A percentile compares a stretch with the other conserved stretches of the same genome.
Evolutionary conservation across 2,888 invertebrate species (phyloP).

Genomic region (Bursaphelenchus okinawaensis): DNA sequence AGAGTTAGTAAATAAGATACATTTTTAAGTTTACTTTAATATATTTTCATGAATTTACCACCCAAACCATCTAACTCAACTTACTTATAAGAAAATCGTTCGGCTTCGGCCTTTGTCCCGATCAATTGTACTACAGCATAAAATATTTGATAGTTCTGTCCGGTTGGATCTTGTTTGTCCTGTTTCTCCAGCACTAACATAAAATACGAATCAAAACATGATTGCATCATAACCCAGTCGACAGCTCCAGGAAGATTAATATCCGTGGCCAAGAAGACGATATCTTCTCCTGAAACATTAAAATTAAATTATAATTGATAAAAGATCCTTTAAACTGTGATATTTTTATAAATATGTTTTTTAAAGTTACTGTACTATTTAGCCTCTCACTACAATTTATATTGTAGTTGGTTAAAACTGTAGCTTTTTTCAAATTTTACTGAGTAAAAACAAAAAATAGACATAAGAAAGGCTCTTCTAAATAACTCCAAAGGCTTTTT

Average conservation of each 20-base stretch:
- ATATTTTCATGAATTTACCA: not conserved
- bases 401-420: no score
- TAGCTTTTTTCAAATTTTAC: no score
- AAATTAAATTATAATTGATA: not conserved
- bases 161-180: conserved; percentile 80
- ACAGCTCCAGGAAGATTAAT: conserved; percentile 85
- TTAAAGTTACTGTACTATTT: no score
- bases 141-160: conserved; percentile 62
- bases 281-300: conserved; percentile 75
- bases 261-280: conserved; percentile 97
- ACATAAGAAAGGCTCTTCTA: conserved; percentile 97
- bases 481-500: conserved; percentile 97
- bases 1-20: conserved; percentile 5
- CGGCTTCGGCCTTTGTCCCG: conserved; percentile 95
- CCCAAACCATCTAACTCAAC: conserved; percentile 4
- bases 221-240: conserved; percentile 86
- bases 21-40: not conserved
- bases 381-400: no score
- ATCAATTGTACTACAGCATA: conserved; percentile 95
- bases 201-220: conserved; percentile 96
- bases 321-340: not conserved
- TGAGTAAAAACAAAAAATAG: no score
- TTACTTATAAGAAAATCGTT: conserved; percentile 90
- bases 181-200: conserved; percentile 93
- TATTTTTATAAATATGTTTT: no score